Evolutionary conservation across 2,113 vertebrate species (phyloP).

Genomic region (Mionectes macconnelli): DNA sequence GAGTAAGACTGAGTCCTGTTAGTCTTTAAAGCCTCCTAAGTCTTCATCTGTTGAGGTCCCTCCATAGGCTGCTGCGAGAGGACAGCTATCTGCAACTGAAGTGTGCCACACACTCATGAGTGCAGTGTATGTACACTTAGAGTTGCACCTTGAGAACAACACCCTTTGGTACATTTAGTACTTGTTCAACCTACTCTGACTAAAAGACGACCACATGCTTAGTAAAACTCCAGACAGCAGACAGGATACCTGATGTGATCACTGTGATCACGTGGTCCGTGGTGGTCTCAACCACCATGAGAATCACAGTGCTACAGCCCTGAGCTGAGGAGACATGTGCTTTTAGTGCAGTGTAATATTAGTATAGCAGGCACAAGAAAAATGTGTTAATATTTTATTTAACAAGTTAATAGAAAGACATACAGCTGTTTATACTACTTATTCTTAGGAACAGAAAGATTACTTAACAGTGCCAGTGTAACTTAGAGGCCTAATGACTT

Average conservation of each 20-base stretch:
- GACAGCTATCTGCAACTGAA: neutral
- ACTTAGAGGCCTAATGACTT: slow-evolving; percentile 9
- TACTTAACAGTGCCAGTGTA: slow-evolving; percentile 43
- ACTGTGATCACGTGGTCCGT: neutral
- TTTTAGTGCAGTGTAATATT: slow-evolving; percentile 23
- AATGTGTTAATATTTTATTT: slow-evolving; percentile 68
- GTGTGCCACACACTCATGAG: neutral
- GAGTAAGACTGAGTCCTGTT: neutral
- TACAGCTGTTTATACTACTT: slow-evolving; percentile 54
- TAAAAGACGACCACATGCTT: neutral
- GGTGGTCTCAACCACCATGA: neutral
- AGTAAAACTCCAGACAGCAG: neutral
- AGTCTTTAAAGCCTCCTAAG: neutral
- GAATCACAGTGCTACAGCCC: neutral
- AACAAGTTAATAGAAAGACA: slow-evolving; percentile 58
- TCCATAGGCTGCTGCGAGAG: neutral
- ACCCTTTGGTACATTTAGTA: neutral
- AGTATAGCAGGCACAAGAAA: slow-evolving; percentile 58
- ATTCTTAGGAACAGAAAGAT: slow-evolving; percentile 33
- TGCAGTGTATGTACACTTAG: neutral
- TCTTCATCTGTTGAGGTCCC: neutral
- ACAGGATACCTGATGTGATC: neutral
- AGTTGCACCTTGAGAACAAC: neutral
- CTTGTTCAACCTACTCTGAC: neutral
- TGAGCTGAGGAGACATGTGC: neutral